Percentiles rank a stretch among this genome's conserved stretches.
Evolutionary conservation across 2,113 vertebrate species (phyloP).

Genomic region (Excalfactoria chinensis): DNA sequence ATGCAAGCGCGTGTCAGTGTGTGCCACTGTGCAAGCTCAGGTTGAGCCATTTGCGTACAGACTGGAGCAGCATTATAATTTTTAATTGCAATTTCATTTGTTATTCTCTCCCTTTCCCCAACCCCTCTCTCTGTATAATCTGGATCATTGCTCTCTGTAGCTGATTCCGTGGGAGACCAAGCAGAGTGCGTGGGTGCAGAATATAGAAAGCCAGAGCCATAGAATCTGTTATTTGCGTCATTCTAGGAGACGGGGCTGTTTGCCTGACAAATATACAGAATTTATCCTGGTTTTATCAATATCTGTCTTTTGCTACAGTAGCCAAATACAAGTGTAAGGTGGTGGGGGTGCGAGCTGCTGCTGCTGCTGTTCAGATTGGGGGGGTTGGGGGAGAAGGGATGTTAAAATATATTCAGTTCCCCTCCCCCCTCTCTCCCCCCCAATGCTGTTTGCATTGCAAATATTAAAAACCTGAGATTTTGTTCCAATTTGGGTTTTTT

Average conservation of each 20-base stretch:
- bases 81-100: constrained; percentile 75
- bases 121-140: constrained; percentile 74
- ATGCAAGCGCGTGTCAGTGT: not conserved
- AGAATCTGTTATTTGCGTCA: constrained; percentile 85
- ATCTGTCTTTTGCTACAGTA: constrained; percentile 75
- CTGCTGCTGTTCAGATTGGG: not conserved
- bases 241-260: constrained; percentile 80
- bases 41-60: constrained; percentile 33
- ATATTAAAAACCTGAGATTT: constrained; percentile 4
- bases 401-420: constrained; percentile 2
- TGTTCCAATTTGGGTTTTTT: not conserved
- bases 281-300: constrained; percentile 82
- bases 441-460: constrained; percentile 8
- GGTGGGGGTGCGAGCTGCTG: constrained; percentile 30
- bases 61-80: constrained; percentile 62
- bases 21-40: constrained; percentile 29
- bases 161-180: constrained; percentile 89
- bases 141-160: constrained; percentile 80
- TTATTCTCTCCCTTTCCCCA: constrained; percentile 65
- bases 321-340: constrained; percentile 71
- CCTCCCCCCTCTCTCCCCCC: not conserved
- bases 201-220: constrained; percentile 82
- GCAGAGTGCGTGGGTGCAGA: constrained; percentile 89
- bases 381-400: not conserved
- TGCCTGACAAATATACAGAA: constrained; percentile 85